Evolutionary conservation across 2,113 vertebrate species (phyloP).

Genomic region (Chlorodrepanis virens): DNA sequence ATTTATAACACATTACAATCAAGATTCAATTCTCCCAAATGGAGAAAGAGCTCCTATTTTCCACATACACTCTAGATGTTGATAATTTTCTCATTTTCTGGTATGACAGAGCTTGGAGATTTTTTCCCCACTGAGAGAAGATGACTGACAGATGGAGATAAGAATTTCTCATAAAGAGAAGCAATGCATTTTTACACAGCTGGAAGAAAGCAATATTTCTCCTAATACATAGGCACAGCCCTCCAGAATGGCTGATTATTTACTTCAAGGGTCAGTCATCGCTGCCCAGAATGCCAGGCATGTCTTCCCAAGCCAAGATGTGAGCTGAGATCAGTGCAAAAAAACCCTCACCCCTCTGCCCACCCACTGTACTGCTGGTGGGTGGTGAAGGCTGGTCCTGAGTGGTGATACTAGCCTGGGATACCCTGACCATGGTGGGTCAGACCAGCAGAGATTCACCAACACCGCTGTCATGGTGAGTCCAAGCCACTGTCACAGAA

Average conservation of each 20-base stretch:
- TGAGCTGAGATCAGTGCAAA: not conserved
- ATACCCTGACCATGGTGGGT: rapidly evolving
- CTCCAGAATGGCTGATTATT: not conserved
- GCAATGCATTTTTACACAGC: not conserved
- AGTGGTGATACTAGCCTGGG: not conserved
- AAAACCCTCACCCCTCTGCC: not conserved
- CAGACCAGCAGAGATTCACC: not conserved
- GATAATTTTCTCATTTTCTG: conserved; percentile 62
- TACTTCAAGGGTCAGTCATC: not conserved
- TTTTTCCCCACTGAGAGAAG: not conserved
- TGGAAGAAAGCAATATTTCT: conserved; percentile 36
- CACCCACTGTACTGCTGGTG: not conserved
- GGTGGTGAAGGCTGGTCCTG: not conserved
- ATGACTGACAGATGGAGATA: conserved; percentile 42
- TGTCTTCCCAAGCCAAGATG: not conserved
- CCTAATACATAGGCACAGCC: not conserved
- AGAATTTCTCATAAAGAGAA: conserved; percentile 34
- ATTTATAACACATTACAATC: conserved; percentile 7
- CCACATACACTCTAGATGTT: not conserved
- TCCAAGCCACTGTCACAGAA: not conserved
- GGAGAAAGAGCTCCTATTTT: conserved; percentile 26
- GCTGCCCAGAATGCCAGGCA: not conserved
- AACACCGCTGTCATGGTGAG: not conserved
- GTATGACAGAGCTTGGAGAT: not conserved
- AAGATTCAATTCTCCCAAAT: not conserved